A percentile compares a stretch with the other conserved stretches of the same genome.
These are phyloP conservation scores for Melinopterus prodromus DNA, from an alignment of 2,888 invertebrate species.

Conservation along the genomic window DNA sequence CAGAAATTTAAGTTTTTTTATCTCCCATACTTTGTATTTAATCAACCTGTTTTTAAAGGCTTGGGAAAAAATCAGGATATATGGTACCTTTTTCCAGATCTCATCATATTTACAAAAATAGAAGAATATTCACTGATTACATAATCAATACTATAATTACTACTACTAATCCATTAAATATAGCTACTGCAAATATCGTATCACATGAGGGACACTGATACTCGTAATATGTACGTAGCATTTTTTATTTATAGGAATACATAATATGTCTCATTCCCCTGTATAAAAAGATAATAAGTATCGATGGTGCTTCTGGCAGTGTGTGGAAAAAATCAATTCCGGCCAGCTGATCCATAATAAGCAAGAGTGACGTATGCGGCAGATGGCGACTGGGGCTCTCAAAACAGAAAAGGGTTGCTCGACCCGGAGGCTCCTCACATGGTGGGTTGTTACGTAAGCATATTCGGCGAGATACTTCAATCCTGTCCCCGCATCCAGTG, in stretches of 20 bases:
- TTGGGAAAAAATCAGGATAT: no score
- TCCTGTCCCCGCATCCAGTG: background rate
- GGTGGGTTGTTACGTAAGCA: background rate
- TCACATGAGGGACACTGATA: no score
- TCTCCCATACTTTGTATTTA: no score
- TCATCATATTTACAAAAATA: no score
- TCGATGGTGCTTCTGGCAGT: background rate
- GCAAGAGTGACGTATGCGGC: background rate
- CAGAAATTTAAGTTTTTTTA: no score
- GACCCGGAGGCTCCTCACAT: background rate
- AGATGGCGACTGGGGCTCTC: background rate
- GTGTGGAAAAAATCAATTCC: constrained; percentile 4
- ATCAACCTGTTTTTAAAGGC: no score
- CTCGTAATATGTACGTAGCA: background rate
- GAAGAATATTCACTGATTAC: no score
- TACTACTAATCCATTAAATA: no score
- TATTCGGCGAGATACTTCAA: background rate
- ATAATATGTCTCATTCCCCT: background rate
- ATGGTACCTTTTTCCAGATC: no score
- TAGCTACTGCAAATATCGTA: no score
- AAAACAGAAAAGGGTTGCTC: background rate
- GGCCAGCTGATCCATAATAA: constrained; percentile 4
- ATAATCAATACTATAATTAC: no score
- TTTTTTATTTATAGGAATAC: background rate
- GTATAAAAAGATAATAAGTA: background rate